Base-by-base conservation (phyloP, 2,797 vertebrate species). In the Cossypha polioptera region DNA sequence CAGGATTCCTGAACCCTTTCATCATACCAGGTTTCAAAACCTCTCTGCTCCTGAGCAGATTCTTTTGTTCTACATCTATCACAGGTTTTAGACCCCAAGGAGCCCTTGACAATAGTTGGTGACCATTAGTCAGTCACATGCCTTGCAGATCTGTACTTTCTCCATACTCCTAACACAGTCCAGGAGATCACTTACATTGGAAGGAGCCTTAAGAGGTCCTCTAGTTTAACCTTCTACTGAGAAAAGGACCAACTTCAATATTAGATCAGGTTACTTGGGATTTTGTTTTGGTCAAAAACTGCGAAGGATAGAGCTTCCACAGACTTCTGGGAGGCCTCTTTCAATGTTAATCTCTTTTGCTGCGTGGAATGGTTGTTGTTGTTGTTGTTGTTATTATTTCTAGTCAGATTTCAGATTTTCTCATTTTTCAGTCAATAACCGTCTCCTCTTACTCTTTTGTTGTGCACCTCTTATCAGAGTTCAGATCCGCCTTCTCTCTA, bases 1-100 rank as follows among this genome's bases (percentile, higher is more conserved):
- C 17, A 93, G 42, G 53, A 88, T 85, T 86, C 40, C 59, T 63
- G 45, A 78, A 71, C 40, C 76, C 31, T 83, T 84, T 66, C 31
- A 45, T 84, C 65, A 14, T 25, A 33, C 11, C 17, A n/a, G 28
- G 21, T 72, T 72, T 90, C 51, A 65, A 72, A 81, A 59, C n/a
- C 18, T 54, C 66, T 33, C 11, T 63, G 19, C 9, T 61, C 19
- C 58, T 26, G 17, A 88, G 62, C 21, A 90, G 42, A 61, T 81
- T 53, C 21, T 88, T 31, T 66, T 85, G 20, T 45, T 86, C 51
- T 47, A 26, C 2, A 7, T 61, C 48, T 57, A 11, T 21, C 16
- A 53, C 24, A 77, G 48, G 8, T 45, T 86, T 77, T 54, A 58
- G 38, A 69, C 38, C n/a, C 21, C 47, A 36, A 68, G 28, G 21